Conservation (phyloP, 2,113 vertebrate genomes). For the Muntiacus muntjak region DNA sequence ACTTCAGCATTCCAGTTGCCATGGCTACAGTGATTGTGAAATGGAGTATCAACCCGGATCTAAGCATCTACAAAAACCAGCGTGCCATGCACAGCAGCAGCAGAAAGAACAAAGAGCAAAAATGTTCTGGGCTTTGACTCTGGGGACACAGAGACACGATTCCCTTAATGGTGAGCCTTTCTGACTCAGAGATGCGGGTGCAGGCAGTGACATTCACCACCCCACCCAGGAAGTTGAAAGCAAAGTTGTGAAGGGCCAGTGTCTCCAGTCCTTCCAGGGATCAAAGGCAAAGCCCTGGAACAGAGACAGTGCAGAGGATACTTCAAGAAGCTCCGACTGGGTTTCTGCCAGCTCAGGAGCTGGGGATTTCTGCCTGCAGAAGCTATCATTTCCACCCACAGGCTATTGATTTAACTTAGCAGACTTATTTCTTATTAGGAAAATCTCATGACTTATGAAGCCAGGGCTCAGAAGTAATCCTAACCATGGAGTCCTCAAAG, state of each 20-base stretch:
- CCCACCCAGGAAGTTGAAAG: conserved; percentile 84
- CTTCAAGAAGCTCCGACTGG: not conserved
- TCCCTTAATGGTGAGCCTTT: conserved; percentile 74
- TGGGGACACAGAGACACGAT: not conserved
- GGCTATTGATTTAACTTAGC: not conserved
- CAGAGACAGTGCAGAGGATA: conserved; percentile 67
- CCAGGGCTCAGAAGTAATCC: not conserved
- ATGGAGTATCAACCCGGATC: too few relatives aligned
- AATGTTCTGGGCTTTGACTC: not conserved
- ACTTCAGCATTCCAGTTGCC: not conserved
- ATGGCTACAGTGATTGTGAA: not conserved
- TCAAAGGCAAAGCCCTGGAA: conserved; percentile 74
- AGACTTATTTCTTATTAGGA: not conserved
- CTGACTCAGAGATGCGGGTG: conserved; percentile 78
- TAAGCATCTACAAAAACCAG: not conserved
- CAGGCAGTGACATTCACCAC: conserved; percentile 83
- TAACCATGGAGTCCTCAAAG: not conserved
- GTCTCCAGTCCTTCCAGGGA: conserved; percentile 82
- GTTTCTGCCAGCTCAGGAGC: not conserved
- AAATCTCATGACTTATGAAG: not conserved
- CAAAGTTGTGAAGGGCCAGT: conserved; percentile 81
- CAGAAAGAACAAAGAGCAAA: not conserved
- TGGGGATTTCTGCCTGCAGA: not conserved
- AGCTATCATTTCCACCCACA: not conserved
- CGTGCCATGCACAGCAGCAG: not conserved